Conservation (phyloP, 2,888 invertebrate species). For the Caenorhabditis virilis region DNA sequence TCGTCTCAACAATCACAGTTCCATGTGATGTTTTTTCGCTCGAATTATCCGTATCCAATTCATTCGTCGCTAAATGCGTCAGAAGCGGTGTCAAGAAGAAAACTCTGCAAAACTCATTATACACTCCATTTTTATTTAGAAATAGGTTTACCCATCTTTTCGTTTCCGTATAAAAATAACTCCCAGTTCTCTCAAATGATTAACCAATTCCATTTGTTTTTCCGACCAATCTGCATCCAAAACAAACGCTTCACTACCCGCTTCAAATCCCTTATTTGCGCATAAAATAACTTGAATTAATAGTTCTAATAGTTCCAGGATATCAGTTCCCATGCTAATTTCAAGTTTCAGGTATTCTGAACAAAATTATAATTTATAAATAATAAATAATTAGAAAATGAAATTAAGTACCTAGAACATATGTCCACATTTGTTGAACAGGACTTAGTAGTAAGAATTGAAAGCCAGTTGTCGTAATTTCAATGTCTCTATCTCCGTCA, state of each 20-base stretch:
- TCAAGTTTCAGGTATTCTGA: conserved; percentile 51
- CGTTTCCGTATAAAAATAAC: conserved; percentile 78
- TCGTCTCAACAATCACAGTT: conserved; percentile 93
- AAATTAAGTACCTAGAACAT: conserved; percentile 77
- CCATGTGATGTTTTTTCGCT: conserved; percentile 71
- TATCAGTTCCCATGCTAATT: conserved; percentile 23
- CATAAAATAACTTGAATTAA: conserved; percentile 46
- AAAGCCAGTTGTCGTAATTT: conserved; percentile 78
- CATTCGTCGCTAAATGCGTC: conserved; percentile 42
- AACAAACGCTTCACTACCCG: conserved; percentile 32
- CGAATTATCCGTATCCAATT: conserved; percentile 23
- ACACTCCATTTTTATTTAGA: background rate
- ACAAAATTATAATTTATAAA: background rate
- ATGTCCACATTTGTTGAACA: conserved; percentile 93
- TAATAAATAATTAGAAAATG: background rate
- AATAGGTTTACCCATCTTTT: conserved; percentile 56
- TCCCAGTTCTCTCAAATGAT: conserved; percentile 94
- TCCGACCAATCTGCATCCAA: conserved; percentile 52
- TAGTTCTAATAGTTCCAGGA: conserved; percentile 45
- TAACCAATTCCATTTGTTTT: conserved; percentile 77
- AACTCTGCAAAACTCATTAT: conserved; percentile 30
- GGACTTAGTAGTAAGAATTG: conserved; percentile 93
- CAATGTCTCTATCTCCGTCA: conserved; percentile 43
- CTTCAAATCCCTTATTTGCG: conserved; percentile 42
- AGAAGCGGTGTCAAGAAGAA: conserved; percentile 64